A percentile compares a stretch with the other conserved stretches of the same genome.
Evolutionary conservation across 2,113 vertebrate species (phyloP).

Genomic region (Anhinga rufa): DNA sequence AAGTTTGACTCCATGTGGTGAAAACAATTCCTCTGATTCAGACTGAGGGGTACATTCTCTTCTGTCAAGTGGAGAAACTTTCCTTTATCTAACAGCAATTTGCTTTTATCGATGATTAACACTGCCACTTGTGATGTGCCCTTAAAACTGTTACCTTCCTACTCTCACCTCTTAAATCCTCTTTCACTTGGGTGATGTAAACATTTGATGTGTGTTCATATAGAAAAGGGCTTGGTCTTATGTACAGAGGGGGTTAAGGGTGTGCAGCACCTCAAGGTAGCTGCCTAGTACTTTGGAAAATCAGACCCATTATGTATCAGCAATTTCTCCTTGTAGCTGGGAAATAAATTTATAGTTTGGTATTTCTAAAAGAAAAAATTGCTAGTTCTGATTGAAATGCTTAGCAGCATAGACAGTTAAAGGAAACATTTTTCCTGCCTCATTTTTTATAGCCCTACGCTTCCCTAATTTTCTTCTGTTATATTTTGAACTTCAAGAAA

Average conservation of each 20-base stretch:
- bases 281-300: background rate
- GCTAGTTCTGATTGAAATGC: slow-evolving; percentile 2
- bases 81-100: background rate
- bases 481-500: background rate
- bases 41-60: background rate
- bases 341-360: slow-evolving; percentile 23
- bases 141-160: background rate
- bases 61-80: background rate
- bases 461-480: slow-evolving; percentile 21
- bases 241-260: background rate
- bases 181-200: background rate
- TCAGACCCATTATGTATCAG: background rate
- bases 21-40: background rate
- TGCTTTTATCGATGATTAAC: background rate
- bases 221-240: background rate
- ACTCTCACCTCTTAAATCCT: background rate
- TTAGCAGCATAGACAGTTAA: background rate
- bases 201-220: background rate
- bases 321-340: slow-evolving; percentile 21
- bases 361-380: slow-evolving; percentile 31
- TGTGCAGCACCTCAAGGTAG: background rate
- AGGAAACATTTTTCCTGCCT: background rate
- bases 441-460: background rate
- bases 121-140: background rate
- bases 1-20: background rate